Evolutionary conservation across 2,888 invertebrate species (phyloP), one percentile per base, ranked within the genome.

Genomic region (Sericinus montela): DNA sequence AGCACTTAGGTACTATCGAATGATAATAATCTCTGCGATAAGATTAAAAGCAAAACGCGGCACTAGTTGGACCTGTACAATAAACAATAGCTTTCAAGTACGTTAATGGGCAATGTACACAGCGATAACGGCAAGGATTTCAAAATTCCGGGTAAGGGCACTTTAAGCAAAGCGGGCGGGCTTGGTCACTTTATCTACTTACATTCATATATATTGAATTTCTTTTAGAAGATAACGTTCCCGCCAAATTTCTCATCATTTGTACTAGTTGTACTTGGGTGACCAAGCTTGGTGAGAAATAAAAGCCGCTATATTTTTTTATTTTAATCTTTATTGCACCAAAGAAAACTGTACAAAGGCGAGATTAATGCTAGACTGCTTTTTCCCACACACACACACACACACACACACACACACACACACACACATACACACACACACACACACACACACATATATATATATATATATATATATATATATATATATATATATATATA

Each of bases 21-120:
- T 41, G 55, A 56, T 58, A 58, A 60, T 59, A 58, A 60, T 59
- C 54, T 46, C 13, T 10, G 8, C 52, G 69, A 69, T 70, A 60
- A 70, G 65, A 69, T 69, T 59, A 56, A 45, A 47, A 51, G 37
- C 53, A 34, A 51, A 49, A 48, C 30, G 42, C 48, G 42, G 44
- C 49, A 30, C 36, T 32, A 44, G 53, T 37, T 40, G 48, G 49
- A 40, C 49, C 50, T 53, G 52, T 57, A 52, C 51, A 55, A 62
- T 58, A 60, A 60, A 62, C 60, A 59, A 59, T 60, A 60, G 59
- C 54, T 59, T 55, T 53, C 45, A 50, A 58, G 51, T 57, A 47
- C 55, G 49, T 50, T 51, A 51, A 46, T 43, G 51, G 48, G 51
- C 46, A 52, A 49, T 54, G 54, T 57, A 53, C 51, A 58, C 43